Evolutionary conservation across 2,113 vertebrate species (phyloP), one percentile per base, ranked within the genome.

Genomic region (Nerophis ophidion): DNA sequence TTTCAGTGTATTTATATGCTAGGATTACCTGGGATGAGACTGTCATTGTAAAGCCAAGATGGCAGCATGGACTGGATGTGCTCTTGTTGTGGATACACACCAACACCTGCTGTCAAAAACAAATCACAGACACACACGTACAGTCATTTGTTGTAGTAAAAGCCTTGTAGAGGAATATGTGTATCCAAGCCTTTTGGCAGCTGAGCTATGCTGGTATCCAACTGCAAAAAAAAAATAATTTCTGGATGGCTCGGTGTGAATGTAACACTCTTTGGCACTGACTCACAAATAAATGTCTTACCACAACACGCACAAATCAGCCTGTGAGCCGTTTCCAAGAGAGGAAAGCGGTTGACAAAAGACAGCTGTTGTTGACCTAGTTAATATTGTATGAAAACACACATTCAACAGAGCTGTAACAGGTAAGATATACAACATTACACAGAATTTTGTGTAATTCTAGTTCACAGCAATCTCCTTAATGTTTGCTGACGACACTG

Each of bases 1-100:
- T n/a, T 19, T 33, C 7, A 34, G 11, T 44, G 8, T 2, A n/a
- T 53, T 57, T 1, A 19, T 35, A 17, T 33, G 15, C 15, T 60
- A 66, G 47, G 63, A 59, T 80, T 92, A 98, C 97, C 97, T 93
- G 97, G 97, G 69, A 98, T 87, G 67, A 97, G 89, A 78, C 72
- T 93, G 75, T 99, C 95, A 0, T 94, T 98, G 88, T 94, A 98
- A 84, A 98, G 85, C 97, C 97, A 99, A 48, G 92, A 82, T 63
- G 97, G 95, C 84, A 95, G 75, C 80, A 97, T 89, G 40, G 93
- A 89, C 83, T 95, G 95, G 69, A 94, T 92, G 60, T 93, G 89
- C 57, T 99, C 96, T 84, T 95, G 93, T 48, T 94, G 86, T 63
- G 93, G 92, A 75, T 93, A 98, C 19, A 94, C 92, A 48, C 91